phyloP scores from a whole-genome alignment of 2,113 vertebrate genomes.

The Scophthalmus maximus region DNA sequence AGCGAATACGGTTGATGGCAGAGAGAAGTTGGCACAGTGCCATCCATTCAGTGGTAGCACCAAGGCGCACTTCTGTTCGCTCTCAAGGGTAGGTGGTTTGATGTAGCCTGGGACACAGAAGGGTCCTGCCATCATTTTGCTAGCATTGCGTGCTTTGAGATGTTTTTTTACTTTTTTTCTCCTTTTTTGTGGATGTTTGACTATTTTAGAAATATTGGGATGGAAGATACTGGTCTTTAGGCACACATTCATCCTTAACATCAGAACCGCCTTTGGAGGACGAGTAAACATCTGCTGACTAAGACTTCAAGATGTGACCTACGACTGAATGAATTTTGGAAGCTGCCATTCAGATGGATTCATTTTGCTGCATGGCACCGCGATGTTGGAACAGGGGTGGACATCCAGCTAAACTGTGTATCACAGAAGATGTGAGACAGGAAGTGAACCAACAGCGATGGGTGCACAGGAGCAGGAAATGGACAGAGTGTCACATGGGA shows the following conservation, averaged over 20 bases:
- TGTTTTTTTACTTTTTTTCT: conserved; percentile 11
- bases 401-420: conserved; percentile 23
- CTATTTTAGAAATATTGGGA: conserved; percentile 63
- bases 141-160: conserved; percentile 16
- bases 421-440: conserved; percentile 44
- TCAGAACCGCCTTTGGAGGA: conserved; percentile 28
- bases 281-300: conserved; percentile 53
- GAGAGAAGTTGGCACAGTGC: conserved; percentile 98
- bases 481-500: conserved; percentile 30
- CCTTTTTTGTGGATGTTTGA: conserved; percentile 73
- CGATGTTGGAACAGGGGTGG: conserved; percentile 20
- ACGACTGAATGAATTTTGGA: conserved; percentile 16
- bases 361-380: conserved; percentile 36
- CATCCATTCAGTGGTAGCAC: conserved; percentile 99
- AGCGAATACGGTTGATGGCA: conserved; percentile 98
- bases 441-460: conserved; percentile 48
- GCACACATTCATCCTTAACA: conserved; percentile 31
- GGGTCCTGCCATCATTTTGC: conserved; percentile 47
- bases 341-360: conserved; percentile 32
- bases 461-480: conserved; percentile 21
- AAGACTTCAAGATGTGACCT: conserved; percentile 38
- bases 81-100: conserved; percentile 88
- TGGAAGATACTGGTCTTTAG: conserved; percentile 23
- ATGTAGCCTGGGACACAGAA: conserved; percentile 83
- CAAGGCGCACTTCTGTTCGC: conserved; percentile 87